Conservation (phyloP, 2,888 invertebrate species). For the Rotaria magnacalcarata region DNA sequence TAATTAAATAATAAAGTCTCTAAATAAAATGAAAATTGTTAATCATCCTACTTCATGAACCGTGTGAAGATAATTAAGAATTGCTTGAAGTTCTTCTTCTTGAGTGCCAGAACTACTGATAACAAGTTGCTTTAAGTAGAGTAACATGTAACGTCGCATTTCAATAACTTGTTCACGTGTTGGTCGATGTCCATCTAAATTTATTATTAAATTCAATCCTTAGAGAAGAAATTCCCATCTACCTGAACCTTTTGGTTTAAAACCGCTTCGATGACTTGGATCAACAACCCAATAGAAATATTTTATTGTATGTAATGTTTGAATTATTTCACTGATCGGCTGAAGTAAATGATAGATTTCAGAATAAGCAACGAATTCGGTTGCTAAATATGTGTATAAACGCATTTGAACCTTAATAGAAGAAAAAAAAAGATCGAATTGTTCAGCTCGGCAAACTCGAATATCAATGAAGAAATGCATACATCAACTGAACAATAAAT, state of each 20-base stretch:
- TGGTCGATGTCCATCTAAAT: slow-evolving; percentile 39
- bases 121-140: slow-evolving; percentile 45
- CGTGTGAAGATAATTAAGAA: slow-evolving; percentile 93
- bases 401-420: slow-evolving; percentile 68
- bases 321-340: slow-evolving; percentile 89
- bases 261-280: slow-evolving; percentile 87
- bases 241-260: slow-evolving; percentile 89
- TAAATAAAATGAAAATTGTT: too few relatives aligned
- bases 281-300: slow-evolving; percentile 98
- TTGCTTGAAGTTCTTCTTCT: slow-evolving; percentile 95
- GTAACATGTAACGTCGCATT: slow-evolving; percentile 45
- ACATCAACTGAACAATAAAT: slow-evolving; percentile 93
- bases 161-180: slow-evolving; percentile 40
- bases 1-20: slow-evolving; percentile 52
- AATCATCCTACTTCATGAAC: slow-evolving; percentile 77
- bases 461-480: slow-evolving; percentile 44
- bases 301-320: slow-evolving; percentile 95
- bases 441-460: not conserved
- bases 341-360: slow-evolving; percentile 94
- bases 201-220: not conserved
- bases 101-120: slow-evolving; percentile 83
- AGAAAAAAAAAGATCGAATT: slow-evolving; percentile 46
- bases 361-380: slow-evolving; percentile 94
- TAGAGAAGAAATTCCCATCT: slow-evolving; percentile 57
- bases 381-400: slow-evolving; percentile 92